These are phyloP conservation scores for Dorcus hopei DNA, from an alignment of 2,888 invertebrate species.

Conservation along the genomic window DNA sequence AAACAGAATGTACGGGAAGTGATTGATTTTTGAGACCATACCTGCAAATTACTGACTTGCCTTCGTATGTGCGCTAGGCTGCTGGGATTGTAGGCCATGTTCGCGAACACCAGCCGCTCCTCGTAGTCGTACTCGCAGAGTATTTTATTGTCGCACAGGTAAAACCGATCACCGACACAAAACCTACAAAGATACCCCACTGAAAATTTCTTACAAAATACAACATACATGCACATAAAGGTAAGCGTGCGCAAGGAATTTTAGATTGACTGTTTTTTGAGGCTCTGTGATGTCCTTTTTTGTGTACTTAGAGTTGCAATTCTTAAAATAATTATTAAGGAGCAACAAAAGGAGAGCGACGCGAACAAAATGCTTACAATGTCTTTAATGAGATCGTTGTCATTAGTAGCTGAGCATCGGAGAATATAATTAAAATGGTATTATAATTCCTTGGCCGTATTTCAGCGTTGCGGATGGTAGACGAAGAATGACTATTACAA, in stretches of 20 bases:
- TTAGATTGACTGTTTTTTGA: too few species aligned
- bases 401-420: slow-evolving; percentile 11
- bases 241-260: too few species aligned
- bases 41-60: slow-evolving; percentile 67
- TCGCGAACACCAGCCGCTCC: slow-evolving; percentile 85
- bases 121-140: slow-evolving; percentile 94
- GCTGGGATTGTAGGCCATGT: slow-evolving; percentile 82
- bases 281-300: too few species aligned
- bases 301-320: too few species aligned
- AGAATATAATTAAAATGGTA: slow-evolving; percentile 27
- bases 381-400: slow-evolving; percentile 12
- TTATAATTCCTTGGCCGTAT: slow-evolving; percentile 30
- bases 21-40: slow-evolving; percentile 14
- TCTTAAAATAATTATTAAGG: too few species aligned
- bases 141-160: slow-evolving; percentile 90
- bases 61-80: slow-evolving; percentile 82
- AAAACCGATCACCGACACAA: slow-evolving; percentile 92
- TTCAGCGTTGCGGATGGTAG: slow-evolving; percentile 19
- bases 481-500: slow-evolving; percentile 29
- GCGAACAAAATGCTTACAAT: slow-evolving; percentile 4
- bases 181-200: slow-evolving; percentile 60
- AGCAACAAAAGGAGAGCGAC: not conserved
- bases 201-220: too few species aligned
- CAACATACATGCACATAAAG: too few species aligned
- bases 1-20: not conserved